Conservation (phyloP, 2,797 vertebrate species). For the Yasuhikotakia modesta region DNA sequence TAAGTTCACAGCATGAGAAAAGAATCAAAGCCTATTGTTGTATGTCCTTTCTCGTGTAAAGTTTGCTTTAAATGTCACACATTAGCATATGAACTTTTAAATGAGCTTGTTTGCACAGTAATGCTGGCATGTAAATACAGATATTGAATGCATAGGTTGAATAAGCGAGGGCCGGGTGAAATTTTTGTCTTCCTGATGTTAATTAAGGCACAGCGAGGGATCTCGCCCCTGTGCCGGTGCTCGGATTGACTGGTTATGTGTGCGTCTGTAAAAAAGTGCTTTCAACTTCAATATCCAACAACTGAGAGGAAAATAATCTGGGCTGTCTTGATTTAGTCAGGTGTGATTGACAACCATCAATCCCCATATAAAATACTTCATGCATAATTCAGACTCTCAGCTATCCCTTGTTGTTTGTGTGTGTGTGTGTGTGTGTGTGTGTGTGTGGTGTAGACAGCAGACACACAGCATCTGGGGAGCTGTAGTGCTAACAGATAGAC, state of each 20-base stretch:
- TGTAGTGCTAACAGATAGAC: slow-evolving; percentile 30
- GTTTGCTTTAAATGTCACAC: slow-evolving; percentile 89
- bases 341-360: slow-evolving; percentile 72
- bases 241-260: slow-evolving; percentile 67
- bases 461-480: slow-evolving; percentile 42
- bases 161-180: slow-evolving; percentile 54
- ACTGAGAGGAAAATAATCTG: slow-evolving; percentile 68
- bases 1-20: slow-evolving; percentile 78
- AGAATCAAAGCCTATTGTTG: slow-evolving; percentile 85
- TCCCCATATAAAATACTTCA: slow-evolving; percentile 67
- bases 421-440: slow-evolving; percentile 45
- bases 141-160: slow-evolving; percentile 75
- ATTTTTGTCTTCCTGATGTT: slow-evolving; percentile 65
- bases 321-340: slow-evolving; percentile 66
- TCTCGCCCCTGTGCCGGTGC: slow-evolving; percentile 62
- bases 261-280: slow-evolving; percentile 53
- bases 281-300: slow-evolving; percentile 68
- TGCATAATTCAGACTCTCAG: slow-evolving; percentile 65
- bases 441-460: slow-evolving; percentile 29
- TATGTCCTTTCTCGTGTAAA: slow-evolving; percentile 86
- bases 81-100: slow-evolving; percentile 91
- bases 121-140: slow-evolving; percentile 83
- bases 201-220: slow-evolving; percentile 75
- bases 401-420: slow-evolving; percentile 62
- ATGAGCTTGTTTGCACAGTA: slow-evolving; percentile 87